Evolutionary conservation across 2,888 invertebrate genomes (phyloP), one percentile per base, ranked within the genome.

Genomic region (Chrysina gloriosa): DNA sequence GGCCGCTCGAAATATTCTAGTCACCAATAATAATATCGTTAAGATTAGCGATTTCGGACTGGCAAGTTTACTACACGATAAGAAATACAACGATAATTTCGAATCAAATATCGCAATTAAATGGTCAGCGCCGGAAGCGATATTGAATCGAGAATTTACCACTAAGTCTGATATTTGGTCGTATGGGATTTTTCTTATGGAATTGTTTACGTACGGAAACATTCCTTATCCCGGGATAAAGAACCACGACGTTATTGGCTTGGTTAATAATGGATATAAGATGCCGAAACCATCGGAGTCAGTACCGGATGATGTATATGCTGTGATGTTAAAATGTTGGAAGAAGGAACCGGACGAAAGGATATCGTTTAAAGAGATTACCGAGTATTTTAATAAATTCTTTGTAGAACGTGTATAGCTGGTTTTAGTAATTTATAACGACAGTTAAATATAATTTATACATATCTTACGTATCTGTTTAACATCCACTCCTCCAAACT

Each of bases 81-180:
- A 98, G 82, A 98, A 98, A 81, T 98, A 98, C 81, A 97, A 96
- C 82, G 97, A 97, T 2, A 93, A 94, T 76, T 95, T 96, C 82
- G 96, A 97, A n/a, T 95, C 97, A 0, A 88, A 97, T 71, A 98
- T 99, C 85, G 98, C 99, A 0, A 97, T 99, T 4, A 98, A 98
- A 81, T 98, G 98, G 98, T 98, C 98, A 0, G 96, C 97, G 0
- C 97, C 97, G 0, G 97, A 97, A 84, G 97, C 97, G 1, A 97
- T 97, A 36, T 90, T 96, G 56, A 96, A 95, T 81, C 96, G 96
- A 48, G 89, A 92, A 80, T 99, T 99, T 85, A 97, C 97, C 34
- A 98, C 98, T 75, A 99, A 99, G 84, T 97, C 97, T 42, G 99
- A 99, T 83, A 97, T 99, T 0, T 99, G 99, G 99, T 98, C 97